These are phyloP conservation scores for Drosophila gunungcola DNA, from an alignment of 1,140 invertebrate genomes.

Conservation along the genomic window DNA sequence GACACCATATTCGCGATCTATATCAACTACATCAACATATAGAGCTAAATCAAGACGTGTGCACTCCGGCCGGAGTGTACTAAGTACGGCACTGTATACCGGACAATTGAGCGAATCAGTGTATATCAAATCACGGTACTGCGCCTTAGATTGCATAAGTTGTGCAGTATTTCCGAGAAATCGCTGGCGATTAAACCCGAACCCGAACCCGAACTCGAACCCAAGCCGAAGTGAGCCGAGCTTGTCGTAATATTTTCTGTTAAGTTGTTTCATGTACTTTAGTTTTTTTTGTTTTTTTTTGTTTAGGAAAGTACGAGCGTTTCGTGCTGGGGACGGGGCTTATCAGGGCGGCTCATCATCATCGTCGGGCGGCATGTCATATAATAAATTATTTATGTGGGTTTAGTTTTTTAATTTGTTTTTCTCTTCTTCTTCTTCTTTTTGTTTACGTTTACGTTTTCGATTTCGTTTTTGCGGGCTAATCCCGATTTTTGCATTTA, in stretches of 20 bases:
- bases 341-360: conserved; percentile 41
- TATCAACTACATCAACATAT: conserved; percentile 1
- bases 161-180: conserved; percentile 37
- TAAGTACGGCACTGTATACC: background rate
- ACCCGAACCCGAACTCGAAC: conserved; percentile 20
- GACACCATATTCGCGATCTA: conserved; percentile 17
- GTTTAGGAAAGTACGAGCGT: conserved; percentile 30
- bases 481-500: conserved; percentile 39
- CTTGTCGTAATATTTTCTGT: conserved; percentile 30
- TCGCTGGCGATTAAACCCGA: conserved; percentile 24
- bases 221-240: background rate
- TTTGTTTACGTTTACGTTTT: conserved; percentile 53
- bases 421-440: conserved; percentile 30
- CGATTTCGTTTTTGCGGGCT: conserved; percentile 56
- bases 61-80: conserved; percentile 12
- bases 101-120: conserved; percentile 24
- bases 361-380: conserved; percentile 33
- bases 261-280: conserved; percentile 23
- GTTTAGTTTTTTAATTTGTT: conserved; percentile 28
- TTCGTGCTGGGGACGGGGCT: conserved; percentile 25
- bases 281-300: conserved; percentile 35
- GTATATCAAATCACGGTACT: conserved; percentile 38
- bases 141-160: conserved; percentile 76
- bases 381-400: conserved; percentile 63
- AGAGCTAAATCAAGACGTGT: conserved; percentile 7